Base-by-base conservation (phyloP, 2,797 vertebrate species). In the Sebastes reedi region DNA sequence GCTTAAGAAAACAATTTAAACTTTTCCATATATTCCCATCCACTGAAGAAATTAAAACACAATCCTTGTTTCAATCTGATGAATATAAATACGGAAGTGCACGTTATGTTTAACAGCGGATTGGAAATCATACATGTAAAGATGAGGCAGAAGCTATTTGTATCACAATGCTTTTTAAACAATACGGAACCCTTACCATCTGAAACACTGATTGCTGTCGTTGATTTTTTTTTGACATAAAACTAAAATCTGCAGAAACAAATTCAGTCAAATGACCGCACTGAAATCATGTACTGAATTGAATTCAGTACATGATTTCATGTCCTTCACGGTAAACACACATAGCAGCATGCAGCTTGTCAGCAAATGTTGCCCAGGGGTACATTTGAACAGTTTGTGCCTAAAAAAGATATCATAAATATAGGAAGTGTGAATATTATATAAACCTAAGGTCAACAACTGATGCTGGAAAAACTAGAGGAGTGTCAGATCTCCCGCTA, bases 321-420 rank as follows among this genome's bases (percentile, higher is more conserved):
- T 36, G 36, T 36, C 27, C 42, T 74, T 87, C 24, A 29, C 60
- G 77, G 83, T 72, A 46, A 85, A 88, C 34, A 80, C 55, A 85
- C 75, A 81, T 13, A 54, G 56, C 64, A 78, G 83, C 87, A 82
- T 90, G 86, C 84, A 82, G 58, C 65, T 56, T 60, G 60, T 79
- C 67, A 58, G 69, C 72, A 70, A 75, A 67, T 18, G 32, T 80
- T 73, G 67, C 56, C 80, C 25, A 72, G 29, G 64, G 76, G 34
- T 42, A 62, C 50, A 82, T 81, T 70, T 22, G 4, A 69, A 82
- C 56, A 72, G 25, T 75, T 64, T 82, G 65, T 68, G 25, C 16
- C 52, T 32, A 16, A 67, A 81, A 81, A 84, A 61, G 3, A 61
- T 50, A 34, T 75, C 4, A 55, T 52, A 66, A 75, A 88, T 29